Evolutionary conservation across 2,888 invertebrate genomes (phyloP).

Genomic region (Drosophila recens): DNA sequence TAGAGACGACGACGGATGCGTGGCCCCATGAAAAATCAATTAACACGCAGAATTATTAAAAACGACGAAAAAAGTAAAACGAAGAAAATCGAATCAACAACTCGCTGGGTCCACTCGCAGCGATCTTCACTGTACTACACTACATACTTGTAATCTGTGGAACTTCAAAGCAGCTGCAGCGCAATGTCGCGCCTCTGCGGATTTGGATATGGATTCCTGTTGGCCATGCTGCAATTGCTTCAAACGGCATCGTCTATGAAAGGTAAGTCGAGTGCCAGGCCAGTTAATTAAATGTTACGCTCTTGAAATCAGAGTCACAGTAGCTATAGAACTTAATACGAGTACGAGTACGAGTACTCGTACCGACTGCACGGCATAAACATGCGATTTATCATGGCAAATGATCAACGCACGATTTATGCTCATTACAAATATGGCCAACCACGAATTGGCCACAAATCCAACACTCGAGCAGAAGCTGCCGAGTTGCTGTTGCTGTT

Average conservation of each 20-base stretch:
- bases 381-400: slow-evolving; percentile 80
- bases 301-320: slow-evolving; percentile 58
- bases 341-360: slow-evolving; percentile 5
- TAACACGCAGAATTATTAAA: slow-evolving; percentile 81
- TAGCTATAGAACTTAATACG: slow-evolving; percentile 67
- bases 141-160: slow-evolving; percentile 4
- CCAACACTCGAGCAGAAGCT: slow-evolving; percentile 40
- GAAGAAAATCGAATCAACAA: slow-evolving; percentile 32
- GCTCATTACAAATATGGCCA: slow-evolving; percentile 81
- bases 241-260: slow-evolving; percentile 71
- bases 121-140: slow-evolving; percentile 19
- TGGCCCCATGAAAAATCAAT: slow-evolving; percentile 82
- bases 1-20: slow-evolving; percentile 71
- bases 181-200: slow-evolving; percentile 72
- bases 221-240: slow-evolving; percentile 59
- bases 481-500: not conserved
- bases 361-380: slow-evolving; percentile 56
- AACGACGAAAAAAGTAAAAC: slow-evolving; percentile 62
- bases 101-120: slow-evolving; percentile 14
- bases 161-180: slow-evolving; percentile 74
- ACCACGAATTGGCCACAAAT: slow-evolving; percentile 67
- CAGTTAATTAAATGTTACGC: slow-evolving; percentile 75
- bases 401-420: slow-evolving; percentile 81
- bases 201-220: slow-evolving; percentile 53
- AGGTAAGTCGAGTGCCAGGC: slow-evolving; percentile 57